A percentile compares a stretch with the other conserved stretches of the same genome.
These are phyloP conservation scores for Eucriotettix oculatus DNA, from an alignment of 2,888 invertebrate genomes.

Conservation along the genomic window DNA sequence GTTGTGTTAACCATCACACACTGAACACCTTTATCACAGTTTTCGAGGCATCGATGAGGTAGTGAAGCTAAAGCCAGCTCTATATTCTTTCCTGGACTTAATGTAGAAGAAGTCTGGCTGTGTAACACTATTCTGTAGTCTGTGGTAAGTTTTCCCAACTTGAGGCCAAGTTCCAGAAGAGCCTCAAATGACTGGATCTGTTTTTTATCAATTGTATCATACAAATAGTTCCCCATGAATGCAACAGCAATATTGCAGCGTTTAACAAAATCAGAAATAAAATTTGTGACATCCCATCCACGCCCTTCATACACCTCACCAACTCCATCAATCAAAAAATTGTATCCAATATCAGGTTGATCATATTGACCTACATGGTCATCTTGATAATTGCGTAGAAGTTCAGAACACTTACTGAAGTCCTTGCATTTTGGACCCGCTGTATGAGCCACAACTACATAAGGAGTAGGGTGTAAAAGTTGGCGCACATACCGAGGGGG, in stretches of 20 bases:
- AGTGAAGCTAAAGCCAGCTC: neutral
- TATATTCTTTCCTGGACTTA: slow-evolving; percentile 30
- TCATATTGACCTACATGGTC: slow-evolving; percentile 48
- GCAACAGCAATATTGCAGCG: slow-evolving; percentile 24
- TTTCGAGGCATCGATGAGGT: neutral
- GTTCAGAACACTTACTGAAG: slow-evolving; percentile 24
- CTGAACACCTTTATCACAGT: neutral
- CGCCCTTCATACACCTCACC: slow-evolving; percentile 56
- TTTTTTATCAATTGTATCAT: slow-evolving; percentile 25
- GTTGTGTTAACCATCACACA: neutral
- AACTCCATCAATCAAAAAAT: slow-evolving; percentile 64
- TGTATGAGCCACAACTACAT: slow-evolving; percentile 29
- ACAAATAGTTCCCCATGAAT: slow-evolving; percentile 32
- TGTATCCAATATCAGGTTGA: slow-evolving; percentile 57
- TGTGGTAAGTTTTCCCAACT: slow-evolving; percentile 24
- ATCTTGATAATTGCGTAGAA: slow-evolving; percentile 37
- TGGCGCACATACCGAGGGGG: neutral
- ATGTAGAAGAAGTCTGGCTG: slow-evolving; percentile 30
- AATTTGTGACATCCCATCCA: slow-evolving; percentile 41
- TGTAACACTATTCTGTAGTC: slow-evolving; percentile 34
- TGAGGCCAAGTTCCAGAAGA: slow-evolving; percentile 28
- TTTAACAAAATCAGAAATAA: slow-evolving; percentile 2
- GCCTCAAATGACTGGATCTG: slow-evolving; percentile 7
- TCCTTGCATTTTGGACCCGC: slow-evolving; percentile 40
- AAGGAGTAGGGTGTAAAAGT: slow-evolving; percentile 1